Conservation (phyloP, 1,140 invertebrate species). For the Drosophila setifemur region DNA sequence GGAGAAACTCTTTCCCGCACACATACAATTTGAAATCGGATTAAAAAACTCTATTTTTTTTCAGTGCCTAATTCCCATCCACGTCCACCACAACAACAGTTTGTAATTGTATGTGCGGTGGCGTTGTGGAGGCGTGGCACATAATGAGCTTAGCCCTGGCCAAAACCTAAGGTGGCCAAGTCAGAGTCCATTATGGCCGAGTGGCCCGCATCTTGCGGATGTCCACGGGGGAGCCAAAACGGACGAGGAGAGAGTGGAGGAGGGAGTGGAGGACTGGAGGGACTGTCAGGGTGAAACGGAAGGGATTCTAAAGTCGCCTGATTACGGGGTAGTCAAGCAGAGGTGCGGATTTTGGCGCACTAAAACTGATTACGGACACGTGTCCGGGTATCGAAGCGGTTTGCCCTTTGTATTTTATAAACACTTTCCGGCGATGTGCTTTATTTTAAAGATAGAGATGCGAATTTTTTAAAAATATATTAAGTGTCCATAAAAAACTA, state of each 20-base stretch:
- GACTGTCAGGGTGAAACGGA: conserved; percentile 12
- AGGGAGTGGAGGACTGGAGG: too few relatives aligned
- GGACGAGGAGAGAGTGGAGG: not conserved
- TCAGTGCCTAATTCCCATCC: conserved; percentile 30
- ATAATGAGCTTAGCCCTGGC: conserved; percentile 52
- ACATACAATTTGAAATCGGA: not conserved
- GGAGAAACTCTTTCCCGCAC: not conserved
- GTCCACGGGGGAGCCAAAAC: not conserved
- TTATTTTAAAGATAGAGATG: not conserved
- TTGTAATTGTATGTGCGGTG: conserved; percentile 58
- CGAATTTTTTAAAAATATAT: too few relatives aligned
- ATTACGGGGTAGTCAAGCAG: conserved; percentile 10
- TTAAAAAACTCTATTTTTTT: not conserved
- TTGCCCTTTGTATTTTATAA: not conserved
- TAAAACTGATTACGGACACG: conserved; percentile 35
- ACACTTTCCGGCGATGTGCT: not conserved
- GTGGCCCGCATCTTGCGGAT: conserved; percentile 34
- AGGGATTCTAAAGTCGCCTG: conserved; percentile 37
- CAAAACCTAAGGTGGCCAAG: conserved; percentile 38
- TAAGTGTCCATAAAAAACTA: too few relatives aligned
- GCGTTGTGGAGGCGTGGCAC: conserved; percentile 24
- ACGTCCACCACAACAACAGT: conserved; percentile 36
- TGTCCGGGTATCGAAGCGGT: not conserved
- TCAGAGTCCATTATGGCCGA: conserved; percentile 41
- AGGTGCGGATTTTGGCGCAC: conserved; percentile 14